Evolutionary conservation across 1,140 invertebrate genomes (phyloP).

Genomic region (Dreissena rostriformis): DNA sequence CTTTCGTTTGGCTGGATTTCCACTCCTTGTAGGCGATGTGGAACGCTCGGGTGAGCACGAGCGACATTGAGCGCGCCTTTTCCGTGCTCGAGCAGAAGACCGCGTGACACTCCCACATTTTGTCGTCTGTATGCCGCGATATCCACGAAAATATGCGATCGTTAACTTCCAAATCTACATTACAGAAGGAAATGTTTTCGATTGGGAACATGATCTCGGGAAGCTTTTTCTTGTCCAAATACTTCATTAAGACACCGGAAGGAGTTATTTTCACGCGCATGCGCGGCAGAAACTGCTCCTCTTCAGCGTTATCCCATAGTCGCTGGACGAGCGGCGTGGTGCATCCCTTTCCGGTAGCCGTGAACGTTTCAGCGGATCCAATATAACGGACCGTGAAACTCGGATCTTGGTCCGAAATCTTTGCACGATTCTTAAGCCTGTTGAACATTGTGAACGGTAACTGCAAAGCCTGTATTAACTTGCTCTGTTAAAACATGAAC

Average conservation of each 20-base stretch:
- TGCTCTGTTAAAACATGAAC: too few relatives aligned
- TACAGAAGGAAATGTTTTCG: constrained; percentile 71
- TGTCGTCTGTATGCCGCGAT: constrained; percentile 48
- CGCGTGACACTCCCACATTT: constrained; percentile 67
- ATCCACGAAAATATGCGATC: constrained; percentile 77
- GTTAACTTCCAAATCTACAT: constrained; percentile 58
- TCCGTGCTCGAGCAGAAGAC: constrained; percentile 71
- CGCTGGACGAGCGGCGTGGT: constrained; percentile 61
- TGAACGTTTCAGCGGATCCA: constrained; percentile 64
- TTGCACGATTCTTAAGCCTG: constrained; percentile 58
- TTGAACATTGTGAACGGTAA: constrained; percentile 57
- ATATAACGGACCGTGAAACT: constrained; percentile 69
- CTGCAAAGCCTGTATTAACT: too few relatives aligned
- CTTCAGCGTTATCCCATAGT: constrained; percentile 68
- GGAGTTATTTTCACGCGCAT: constrained; percentile 59
- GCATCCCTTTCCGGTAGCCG: constrained; percentile 66
- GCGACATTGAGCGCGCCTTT: constrained; percentile 72
- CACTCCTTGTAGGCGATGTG: constrained; percentile 2
- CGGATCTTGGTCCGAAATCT: constrained; percentile 66
- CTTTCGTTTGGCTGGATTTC: neutral
- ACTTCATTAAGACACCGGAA: constrained; percentile 58
- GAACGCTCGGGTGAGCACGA: constrained; percentile 67
- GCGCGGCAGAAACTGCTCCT: constrained; percentile 62
- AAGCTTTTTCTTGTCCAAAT: constrained; percentile 59
- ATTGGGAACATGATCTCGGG: constrained; percentile 58